These are phyloP conservation scores for Bembecia ichneumoniformis DNA, from an alignment of 2,888 invertebrate species.

Conservation along the genomic window DNA sequence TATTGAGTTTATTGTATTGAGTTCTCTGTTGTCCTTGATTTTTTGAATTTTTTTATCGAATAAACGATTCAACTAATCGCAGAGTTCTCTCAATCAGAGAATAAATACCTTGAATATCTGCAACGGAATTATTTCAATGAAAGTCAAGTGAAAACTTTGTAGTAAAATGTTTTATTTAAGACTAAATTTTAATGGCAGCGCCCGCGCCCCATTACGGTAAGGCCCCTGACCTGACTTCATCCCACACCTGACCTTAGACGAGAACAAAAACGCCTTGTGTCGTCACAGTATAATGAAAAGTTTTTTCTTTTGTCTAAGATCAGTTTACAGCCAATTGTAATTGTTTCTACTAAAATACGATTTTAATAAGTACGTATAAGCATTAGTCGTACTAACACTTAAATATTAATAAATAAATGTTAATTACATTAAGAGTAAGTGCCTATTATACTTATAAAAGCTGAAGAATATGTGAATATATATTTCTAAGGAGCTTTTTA, in stretches of 20 bases:
- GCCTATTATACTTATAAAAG: background rate
- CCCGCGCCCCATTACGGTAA: constrained; percentile 40
- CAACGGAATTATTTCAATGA: constrained; percentile 22
- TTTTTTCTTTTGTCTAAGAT: background rate
- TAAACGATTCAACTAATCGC: too few species aligned
- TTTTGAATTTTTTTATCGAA: too few species aligned
- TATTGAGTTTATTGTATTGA: too few species aligned
- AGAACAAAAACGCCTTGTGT: background rate
- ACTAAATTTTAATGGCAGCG: constrained; percentile 63
- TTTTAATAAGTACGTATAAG: background rate
- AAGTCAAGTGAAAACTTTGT: constrained; percentile 32
- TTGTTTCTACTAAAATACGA: background rate
- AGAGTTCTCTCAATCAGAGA: too few species aligned
- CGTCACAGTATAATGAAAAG: background rate
- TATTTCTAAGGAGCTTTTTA: background rate
- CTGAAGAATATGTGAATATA: background rate
- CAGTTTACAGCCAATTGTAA: background rate
- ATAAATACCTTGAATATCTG: too few species aligned
- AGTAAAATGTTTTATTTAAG: constrained; percentile 73
- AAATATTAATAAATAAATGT: background rate
- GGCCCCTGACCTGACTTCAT: constrained; percentile 21
- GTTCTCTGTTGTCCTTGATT: too few species aligned
- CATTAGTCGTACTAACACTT: constrained; percentile 3
- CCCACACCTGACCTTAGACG: background rate
- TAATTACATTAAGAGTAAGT: background rate